These are phyloP conservation scores for Cosmorhoe ocellata DNA, from an alignment of 2,888 invertebrate species.

Conservation along the genomic window DNA sequence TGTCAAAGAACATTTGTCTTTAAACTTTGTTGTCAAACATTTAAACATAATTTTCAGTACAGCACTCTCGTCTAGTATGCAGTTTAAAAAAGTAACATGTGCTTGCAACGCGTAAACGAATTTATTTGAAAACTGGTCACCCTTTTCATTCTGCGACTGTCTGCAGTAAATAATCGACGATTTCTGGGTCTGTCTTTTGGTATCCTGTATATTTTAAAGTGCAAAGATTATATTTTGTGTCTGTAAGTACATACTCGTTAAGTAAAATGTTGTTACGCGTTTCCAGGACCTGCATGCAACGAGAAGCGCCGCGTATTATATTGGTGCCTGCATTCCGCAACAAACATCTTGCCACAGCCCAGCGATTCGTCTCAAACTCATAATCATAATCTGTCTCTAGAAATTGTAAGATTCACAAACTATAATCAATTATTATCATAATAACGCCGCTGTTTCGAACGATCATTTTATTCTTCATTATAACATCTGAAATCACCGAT, in stretches of 20 bases:
- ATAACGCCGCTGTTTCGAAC: conserved; percentile 30
- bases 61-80: too few relatives aligned
- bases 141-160: too few relatives aligned
- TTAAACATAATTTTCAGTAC: too few relatives aligned
- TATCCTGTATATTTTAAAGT: neutral
- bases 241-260: neutral
- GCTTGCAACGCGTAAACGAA: too few relatives aligned
- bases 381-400: conserved; percentile 50
- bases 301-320: conserved; percentile 52
- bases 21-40: too few relatives aligned
- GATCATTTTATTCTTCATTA: conserved; percentile 20
- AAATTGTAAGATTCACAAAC: conserved; percentile 48
- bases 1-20: too few relatives aligned
- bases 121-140: too few relatives aligned
- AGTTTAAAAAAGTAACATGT: too few relatives aligned
- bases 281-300: conserved; percentile 67
- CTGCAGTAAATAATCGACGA: too few relatives aligned
- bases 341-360: conserved; percentile 49
- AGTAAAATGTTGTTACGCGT: neutral
- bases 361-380: conserved; percentile 45
- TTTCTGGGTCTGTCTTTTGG: neutral
- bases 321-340: conserved; percentile 66
- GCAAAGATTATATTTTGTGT: neutral
- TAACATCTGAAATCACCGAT: conserved; percentile 17
- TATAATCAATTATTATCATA: conserved; percentile 48